These are phyloP conservation scores for Petrosia ficiformis DNA, from an alignment of 37 sponge, comb jelly and placozoan genomes.

Conservation along the genomic window DNA sequence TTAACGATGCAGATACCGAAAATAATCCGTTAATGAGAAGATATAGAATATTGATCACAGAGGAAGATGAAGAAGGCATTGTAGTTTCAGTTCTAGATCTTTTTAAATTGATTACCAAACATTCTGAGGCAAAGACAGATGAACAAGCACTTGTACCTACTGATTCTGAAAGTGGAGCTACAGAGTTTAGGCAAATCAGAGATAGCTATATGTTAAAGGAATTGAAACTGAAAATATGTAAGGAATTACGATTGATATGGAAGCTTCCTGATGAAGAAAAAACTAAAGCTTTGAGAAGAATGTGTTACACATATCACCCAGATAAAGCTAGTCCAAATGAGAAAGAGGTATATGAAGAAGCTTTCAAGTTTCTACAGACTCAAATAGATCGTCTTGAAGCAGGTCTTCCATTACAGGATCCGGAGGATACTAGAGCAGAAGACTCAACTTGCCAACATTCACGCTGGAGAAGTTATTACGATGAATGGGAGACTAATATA, in stretches of 20 bases:
- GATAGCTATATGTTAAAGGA: not conserved
- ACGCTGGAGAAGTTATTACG: not conserved
- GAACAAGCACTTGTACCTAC: not conserved
- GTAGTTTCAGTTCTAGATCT: not conserved
- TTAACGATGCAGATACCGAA: not conserved
- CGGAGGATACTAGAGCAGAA: not conserved
- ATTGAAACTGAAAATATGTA: not conserved
- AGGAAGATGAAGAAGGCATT: not conserved
- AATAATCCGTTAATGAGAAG: not conserved
- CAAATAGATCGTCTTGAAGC: constrained; percentile 21
- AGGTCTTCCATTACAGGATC: constrained; percentile 17
- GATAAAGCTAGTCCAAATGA: constrained; percentile 11
- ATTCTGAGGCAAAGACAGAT: not conserved
- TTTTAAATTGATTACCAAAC: not conserved
- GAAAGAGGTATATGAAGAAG: constrained; percentile 11
- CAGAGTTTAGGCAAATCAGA: not conserved
- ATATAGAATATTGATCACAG: not conserved
- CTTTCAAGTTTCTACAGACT: constrained; percentile 17
- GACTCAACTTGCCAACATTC: not conserved
- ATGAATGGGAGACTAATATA: not conserved
- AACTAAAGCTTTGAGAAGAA: constrained; percentile 23
- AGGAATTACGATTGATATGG: not conserved
- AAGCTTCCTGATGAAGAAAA: not conserved
- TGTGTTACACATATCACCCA: constrained; percentile 60
- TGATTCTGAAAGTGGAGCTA: not conserved